Base-by-base conservation (phyloP, 2,888 invertebrate species). In the Drosophila nr. medialis region DNA sequence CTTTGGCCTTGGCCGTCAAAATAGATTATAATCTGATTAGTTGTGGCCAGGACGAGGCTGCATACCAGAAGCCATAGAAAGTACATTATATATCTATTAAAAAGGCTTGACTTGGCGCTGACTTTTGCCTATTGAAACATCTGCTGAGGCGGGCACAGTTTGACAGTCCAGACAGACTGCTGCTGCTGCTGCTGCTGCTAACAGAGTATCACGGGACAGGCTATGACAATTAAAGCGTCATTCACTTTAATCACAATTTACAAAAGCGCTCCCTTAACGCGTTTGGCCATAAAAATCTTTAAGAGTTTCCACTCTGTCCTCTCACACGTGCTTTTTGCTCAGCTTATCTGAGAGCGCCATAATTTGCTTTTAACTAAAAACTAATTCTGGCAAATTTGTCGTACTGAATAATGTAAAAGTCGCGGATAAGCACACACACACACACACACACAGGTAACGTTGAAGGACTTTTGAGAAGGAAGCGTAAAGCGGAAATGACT, bases 341-440 rank as follows among this genome's bases (percentile, higher is more conserved):
- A 49, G 77, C 64, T 75, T 75, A 77, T 77, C 76, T 81, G 75
- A 40, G 60, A 58, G 79, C 76, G 82, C 63, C 89, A 86, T 89
- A 89, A 84, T 85, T 89, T 86, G 89, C 88, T 82, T 87, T 89
- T 75, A 87, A 87, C 88, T 85, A 83, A 88, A 90, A 86, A 86
- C 86, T 86, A 86, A 90, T 88, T 86, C 72, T 69, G 75, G 67
- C 83, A 79, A 86, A 86, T 86, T 86, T 90, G 86, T 86, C 83
- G 72, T 72, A 51, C 59, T 83, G 75, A 88, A 89, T 89, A 83
- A 86, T 88, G 90, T 68, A 84, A 51, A 49, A 58, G 51, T 34
- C 42, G 55, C 32, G 40, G 45, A 45, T 45, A 21, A 48, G 13
- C 29, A 34, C 15, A 36, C 36, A 36, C 36, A 36, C 36, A 36